Conservation (phyloP, 2,113 vertebrate species). For the Poicephalus gulielmi region DNA sequence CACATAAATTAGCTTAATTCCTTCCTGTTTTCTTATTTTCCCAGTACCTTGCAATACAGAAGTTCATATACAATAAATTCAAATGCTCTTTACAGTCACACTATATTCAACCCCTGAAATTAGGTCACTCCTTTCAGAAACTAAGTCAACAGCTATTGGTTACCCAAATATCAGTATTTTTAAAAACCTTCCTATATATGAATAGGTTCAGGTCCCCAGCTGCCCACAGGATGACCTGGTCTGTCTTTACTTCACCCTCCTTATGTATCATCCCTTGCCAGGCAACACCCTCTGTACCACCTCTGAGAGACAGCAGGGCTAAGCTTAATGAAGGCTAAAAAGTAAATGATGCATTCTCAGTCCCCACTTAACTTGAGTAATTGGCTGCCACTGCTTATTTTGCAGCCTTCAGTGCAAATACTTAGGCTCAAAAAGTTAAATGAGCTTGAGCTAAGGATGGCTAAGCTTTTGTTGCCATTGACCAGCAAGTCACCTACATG, state of each 20-base stretch:
- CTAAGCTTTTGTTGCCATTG: constrained; percentile 5
- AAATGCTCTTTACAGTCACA: not conserved
- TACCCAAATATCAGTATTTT: not conserved
- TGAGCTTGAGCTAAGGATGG: constrained; percentile 56
- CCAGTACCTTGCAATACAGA: not conserved
- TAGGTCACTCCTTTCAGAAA: not conserved
- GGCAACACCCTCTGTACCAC: not conserved
- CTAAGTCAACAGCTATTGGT: not conserved
- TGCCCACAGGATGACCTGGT: not conserved
- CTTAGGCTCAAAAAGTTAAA: constrained; percentile 47
- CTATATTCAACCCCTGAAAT: not conserved
- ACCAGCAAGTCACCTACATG: not conserved
- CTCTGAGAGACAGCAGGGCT: not conserved
- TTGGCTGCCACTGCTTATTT: constrained; percentile 55
- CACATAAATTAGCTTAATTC: rapidly evolving
- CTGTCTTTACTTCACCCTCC: not conserved
- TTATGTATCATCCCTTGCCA: not conserved
- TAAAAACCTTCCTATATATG: not conserved
- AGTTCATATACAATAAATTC: not conserved
- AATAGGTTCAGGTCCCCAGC: not conserved
- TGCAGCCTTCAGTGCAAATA: constrained; percentile 57
- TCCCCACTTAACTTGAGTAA: constrained; percentile 50
- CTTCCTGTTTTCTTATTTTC: not conserved
- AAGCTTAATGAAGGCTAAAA: constrained; percentile 24
- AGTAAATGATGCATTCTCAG: constrained; percentile 41